Percentiles rank a stretch among this genome's conserved stretches.
Evolutionary conservation across 2,113 vertebrate species (phyloP).

Genomic region (Manacus vitellinus): DNA sequence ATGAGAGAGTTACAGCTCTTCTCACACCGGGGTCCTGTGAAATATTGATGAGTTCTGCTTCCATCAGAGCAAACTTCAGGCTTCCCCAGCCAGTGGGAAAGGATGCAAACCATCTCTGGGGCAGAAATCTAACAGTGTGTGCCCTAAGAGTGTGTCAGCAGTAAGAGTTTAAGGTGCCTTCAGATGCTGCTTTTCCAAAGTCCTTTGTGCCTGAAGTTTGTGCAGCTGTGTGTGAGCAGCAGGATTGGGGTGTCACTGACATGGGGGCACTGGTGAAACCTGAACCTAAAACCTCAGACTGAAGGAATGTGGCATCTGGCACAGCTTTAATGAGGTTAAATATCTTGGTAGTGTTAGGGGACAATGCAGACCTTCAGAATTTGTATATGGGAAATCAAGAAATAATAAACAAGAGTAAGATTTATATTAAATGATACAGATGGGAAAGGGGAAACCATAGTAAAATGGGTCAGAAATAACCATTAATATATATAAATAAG

Average conservation of each 20-base stretch:
- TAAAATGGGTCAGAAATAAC: background rate
- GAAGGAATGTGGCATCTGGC: background rate
- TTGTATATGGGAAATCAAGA: background rate
- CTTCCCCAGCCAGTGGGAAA: background rate
- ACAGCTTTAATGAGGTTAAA: background rate
- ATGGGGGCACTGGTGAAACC: background rate
- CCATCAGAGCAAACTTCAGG: background rate
- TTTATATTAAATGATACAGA: background rate
- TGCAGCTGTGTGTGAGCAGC: background rate
- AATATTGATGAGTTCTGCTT: constrained; percentile 6
- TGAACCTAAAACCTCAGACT: background rate
- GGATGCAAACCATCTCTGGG: background rate
- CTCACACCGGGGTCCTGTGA: background rate
- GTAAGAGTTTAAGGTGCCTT: background rate
- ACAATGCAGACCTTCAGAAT: background rate
- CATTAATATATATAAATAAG: background rate
- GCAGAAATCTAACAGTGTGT: background rate
- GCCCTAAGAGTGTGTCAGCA: background rate
- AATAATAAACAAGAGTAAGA: background rate
- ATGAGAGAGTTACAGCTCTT: background rate
- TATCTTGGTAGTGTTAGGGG: background rate
- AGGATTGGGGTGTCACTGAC: background rate
- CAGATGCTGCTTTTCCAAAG: background rate
- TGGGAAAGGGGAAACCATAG: background rate
- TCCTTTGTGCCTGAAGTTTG: background rate